These are phyloP conservation scores for Paralichthys olivaceus DNA, from an alignment of 2,113 vertebrate genomes.

Conservation along the genomic window DNA sequence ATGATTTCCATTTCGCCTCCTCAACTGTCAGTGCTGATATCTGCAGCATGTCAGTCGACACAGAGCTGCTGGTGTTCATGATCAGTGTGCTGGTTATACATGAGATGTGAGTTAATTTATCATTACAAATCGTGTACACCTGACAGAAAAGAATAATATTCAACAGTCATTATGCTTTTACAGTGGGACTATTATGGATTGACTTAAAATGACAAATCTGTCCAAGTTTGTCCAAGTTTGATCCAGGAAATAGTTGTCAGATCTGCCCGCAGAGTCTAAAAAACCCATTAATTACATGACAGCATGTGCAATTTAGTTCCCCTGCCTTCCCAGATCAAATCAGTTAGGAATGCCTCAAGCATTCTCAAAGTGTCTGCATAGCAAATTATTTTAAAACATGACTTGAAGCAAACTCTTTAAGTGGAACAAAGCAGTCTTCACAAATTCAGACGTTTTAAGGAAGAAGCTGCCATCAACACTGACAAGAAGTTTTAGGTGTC, in stretches of 20 bases:
- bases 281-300: background rate
- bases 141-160: conserved; percentile 5
- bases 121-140: background rate
- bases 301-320: background rate
- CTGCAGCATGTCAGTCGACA: background rate
- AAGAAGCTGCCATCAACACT: background rate
- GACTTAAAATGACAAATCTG: background rate
- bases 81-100: background rate
- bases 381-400: conserved; percentile 1
- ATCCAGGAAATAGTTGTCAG: background rate
- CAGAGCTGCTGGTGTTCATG: background rate
- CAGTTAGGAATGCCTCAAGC: conserved; percentile 1
- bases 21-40: background rate
- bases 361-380: conserved; percentile 1
- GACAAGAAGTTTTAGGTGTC: background rate
- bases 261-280: background rate
- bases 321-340: conserved; percentile 8
- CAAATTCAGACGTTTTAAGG: background rate
- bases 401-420: background rate
- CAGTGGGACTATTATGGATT: background rate
- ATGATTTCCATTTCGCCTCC: conserved; percentile 3
- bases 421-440: background rate
- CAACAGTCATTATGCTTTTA: background rate
- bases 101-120: background rate
- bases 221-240: background rate